Base-by-base conservation (phyloP, 2,113 vertebrate species). In the Triplophysa rosa region DNA sequence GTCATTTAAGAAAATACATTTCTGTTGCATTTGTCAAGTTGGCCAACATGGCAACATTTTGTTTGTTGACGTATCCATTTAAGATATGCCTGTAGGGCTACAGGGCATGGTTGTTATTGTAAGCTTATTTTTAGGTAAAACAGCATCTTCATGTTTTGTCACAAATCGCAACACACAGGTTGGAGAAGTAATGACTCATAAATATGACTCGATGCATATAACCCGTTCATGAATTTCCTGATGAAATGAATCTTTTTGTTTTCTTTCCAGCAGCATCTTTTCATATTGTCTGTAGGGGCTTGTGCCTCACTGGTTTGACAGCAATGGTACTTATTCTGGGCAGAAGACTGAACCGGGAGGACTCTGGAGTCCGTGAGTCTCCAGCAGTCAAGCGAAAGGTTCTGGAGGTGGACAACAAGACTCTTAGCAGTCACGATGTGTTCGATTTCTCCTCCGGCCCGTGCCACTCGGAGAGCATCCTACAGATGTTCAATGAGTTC, bases 311-410 rank as follows among this genome's bases (percentile, higher is more conserved):
- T 59, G 49, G 4, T 58, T 64, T 80, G 54, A 66, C 84, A 93
- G 94, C 93, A 93, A 99, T 99, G 98, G 98, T 99, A 92, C 94
- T 99, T 93, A 98, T 98, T 91, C 80, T 99, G 89, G 96, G 98
- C 84, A 94, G 98, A 88, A 94, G 98, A 90, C 86, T 98, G 88
- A 98, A 94, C 91, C 95, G 96, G 92, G 96, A 97, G 92, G 97
- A 97, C 79, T 93, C 94, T 2, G 95, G 92, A 84, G 94, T 94
- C 83, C 95, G 91, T 86, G 97, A 98, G 86, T 99, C 98, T 77
- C 97, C 97, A 81, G 95, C 95, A 84, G 95, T 95, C 70, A 99
- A 99, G 90, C 94, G 98, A 90, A 99, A 99, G 88, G 96, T 99
- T 72, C 95, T 99, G 93, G 97, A 99, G 87, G 95, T 98, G 91